A percentile compares a stretch with the other conserved stretches of the same genome.
Conservation (phyloP, 2,888 invertebrate species). For the Dilophus febrilis region DNA sequence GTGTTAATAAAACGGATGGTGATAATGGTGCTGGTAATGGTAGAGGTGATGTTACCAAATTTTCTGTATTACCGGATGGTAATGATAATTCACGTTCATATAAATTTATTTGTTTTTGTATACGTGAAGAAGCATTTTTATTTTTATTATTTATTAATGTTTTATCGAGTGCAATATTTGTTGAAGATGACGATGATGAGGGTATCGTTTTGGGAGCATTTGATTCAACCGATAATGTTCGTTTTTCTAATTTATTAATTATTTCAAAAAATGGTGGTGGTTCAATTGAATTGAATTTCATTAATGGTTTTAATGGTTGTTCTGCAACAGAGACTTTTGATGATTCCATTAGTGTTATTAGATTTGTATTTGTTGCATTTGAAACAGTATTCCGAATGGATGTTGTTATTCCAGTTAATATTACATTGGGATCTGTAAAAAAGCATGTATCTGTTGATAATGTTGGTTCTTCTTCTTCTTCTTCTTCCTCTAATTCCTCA, state of each 20-base stretch:
- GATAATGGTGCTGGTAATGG: too few species aligned
- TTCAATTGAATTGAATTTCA: too few species aligned
- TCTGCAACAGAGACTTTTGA: background rate
- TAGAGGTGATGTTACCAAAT: too few species aligned
- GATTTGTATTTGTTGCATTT: background rate
- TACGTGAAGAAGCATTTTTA: too few species aligned
- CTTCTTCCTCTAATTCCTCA: conserved; percentile 18
- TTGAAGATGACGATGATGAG: too few species aligned
- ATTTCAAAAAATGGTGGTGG: background rate
- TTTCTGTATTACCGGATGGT: too few species aligned
- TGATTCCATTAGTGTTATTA: background rate
- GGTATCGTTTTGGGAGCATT: too few species aligned
- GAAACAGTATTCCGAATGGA: background rate
- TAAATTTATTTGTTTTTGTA: conserved; percentile 26
- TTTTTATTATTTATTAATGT: too few species aligned
- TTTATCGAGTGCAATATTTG: too few species aligned
- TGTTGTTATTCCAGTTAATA: too few species aligned
- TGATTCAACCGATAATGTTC: background rate
- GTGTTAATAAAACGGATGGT: too few species aligned
- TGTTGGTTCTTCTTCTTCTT: conserved; percentile 39
- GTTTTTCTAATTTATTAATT: background rate
- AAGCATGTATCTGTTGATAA: conserved; percentile 35
- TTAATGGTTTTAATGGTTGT: background rate
- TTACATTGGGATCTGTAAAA: conserved; percentile 14
- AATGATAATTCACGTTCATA: conserved; percentile 15